These are phyloP conservation scores for Lymantria dispar DNA, from an alignment of 2,888 invertebrate species.

Conservation along the genomic window DNA sequence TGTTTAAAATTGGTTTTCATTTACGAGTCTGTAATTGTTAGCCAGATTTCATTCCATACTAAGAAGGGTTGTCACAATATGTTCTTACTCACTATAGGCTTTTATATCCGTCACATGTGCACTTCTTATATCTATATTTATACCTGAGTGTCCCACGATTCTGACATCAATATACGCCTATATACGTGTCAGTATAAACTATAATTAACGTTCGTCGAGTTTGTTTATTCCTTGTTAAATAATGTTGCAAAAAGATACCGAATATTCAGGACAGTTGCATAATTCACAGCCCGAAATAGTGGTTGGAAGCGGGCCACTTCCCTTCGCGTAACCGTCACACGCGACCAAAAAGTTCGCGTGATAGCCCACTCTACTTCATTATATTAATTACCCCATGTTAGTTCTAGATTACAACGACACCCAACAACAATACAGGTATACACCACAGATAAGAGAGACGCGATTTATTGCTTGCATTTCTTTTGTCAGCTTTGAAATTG, in stretches of 20 bases:
- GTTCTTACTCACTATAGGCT: too few species aligned
- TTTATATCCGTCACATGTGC: too few species aligned
- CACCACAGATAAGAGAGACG: conserved; percentile 70
- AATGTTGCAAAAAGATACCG: conserved; percentile 41
- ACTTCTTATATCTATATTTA: too few species aligned
- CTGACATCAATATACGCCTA: too few species aligned
- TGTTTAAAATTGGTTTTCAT: too few species aligned
- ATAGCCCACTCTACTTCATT: conserved; percentile 64
- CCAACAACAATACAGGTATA: conserved; percentile 76
- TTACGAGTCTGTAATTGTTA: too few species aligned
- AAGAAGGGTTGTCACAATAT: too few species aligned
- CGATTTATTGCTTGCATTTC: conserved; percentile 82
- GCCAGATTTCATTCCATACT: too few species aligned
- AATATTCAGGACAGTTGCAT: conserved; percentile 42
- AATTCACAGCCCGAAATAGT: conserved; percentile 61
- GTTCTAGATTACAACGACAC: conserved; percentile 69
- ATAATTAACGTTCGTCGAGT: neutral
- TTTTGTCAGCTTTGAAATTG: conserved; percentile 83
- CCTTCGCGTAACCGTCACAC: conserved; percentile 46
- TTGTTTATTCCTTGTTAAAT: neutral
- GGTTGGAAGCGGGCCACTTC: conserved; percentile 43
- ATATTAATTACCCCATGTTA: conserved; percentile 78
- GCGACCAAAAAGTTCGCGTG: conserved; percentile 72
- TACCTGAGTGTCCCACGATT: too few species aligned
- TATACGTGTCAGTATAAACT: neutral